Conservation (phyloP, 2,797 vertebrate genomes). For the Pseudopleuronectes americanus region DNA sequence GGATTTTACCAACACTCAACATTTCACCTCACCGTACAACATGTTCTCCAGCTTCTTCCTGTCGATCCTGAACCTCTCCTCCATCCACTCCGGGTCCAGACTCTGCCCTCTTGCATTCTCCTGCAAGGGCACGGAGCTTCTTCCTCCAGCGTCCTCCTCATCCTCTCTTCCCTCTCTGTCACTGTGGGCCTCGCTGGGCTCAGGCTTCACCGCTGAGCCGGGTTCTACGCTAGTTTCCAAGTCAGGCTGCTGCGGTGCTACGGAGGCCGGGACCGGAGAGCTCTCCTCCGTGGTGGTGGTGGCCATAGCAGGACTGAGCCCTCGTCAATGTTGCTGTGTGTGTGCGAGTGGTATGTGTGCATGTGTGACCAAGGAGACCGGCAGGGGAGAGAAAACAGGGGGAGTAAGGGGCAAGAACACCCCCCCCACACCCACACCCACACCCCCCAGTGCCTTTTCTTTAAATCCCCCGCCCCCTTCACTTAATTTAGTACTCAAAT, state of each 20-base stretch:
- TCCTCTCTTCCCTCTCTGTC: conserved; percentile 61
- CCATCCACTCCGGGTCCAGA: conserved; percentile 81
- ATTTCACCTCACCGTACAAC: conserved; percentile 78
- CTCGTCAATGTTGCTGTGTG: conserved; percentile 70
- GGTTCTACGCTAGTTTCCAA: conserved; percentile 61
- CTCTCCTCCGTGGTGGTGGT: conserved; percentile 65
- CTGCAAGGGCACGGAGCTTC: conserved; percentile 34
- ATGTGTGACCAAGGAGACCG: conserved; percentile 83
- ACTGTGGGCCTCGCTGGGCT: conserved; percentile 47
- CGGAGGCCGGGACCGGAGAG: conserved; percentile 47
- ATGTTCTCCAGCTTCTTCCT: conserved; percentile 87
- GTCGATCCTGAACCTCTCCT: conserved; percentile 88
- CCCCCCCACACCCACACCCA: conserved; percentile 56
- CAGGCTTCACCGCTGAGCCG: conserved; percentile 52
- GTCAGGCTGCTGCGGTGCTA: conserved; percentile 69
- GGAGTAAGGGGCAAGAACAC: conserved; percentile 67
- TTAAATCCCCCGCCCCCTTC: conserved; percentile 68
- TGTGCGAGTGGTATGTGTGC: conserved; percentile 59
- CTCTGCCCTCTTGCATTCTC: conserved; percentile 51
- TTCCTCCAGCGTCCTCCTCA: conserved; percentile 61
- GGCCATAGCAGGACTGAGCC: conserved; percentile 80
- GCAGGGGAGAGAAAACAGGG: conserved; percentile 51
- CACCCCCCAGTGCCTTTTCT: conserved; percentile 52
- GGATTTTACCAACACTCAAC: neutral
- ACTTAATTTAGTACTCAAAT: conserved; percentile 64